Base-by-base conservation (phyloP, 2,113 vertebrate species). In the Corythaeola cristata region DNA sequence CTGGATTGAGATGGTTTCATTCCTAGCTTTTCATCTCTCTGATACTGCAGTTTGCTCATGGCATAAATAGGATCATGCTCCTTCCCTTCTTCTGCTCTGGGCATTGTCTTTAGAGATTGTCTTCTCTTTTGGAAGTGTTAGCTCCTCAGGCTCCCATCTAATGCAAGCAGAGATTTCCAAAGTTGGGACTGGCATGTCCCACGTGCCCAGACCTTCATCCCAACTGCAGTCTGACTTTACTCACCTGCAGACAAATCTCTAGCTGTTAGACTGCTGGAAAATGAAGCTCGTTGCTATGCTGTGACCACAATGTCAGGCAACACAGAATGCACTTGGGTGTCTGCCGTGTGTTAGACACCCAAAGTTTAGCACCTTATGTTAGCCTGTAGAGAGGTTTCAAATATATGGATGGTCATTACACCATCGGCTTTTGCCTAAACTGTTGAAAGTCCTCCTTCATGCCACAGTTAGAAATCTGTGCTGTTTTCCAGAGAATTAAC, bases 361-460 rank as follows among this genome's bases (percentile, higher is more conserved):
- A 11, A 21, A n/a, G 4, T 59, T 41, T 55, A 32, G n/a, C 2
- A 1, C 37, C 28, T 81, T 76, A 16, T 0, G 0, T 53, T 62
- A 66, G 78, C 49, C 59, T 69, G 30, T 1, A 1, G 41, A 80
- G 49, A 41, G 8, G 8, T 94, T 88, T 73, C 30, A 75, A 63
- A 60, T 11, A 21, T 15, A 12, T 7, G 47, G 13, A 9, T 63
- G 33, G n/a, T 89, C 0, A 0, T 72, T 88, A 35, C 37, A 33
- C 18, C 9, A 47, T 41, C 35, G 56, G 15, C 50, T 84, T 76
- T 52, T 89, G n/a, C 27, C 44, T 68, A 11, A 87, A 47, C 30
- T 74, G 27, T 50, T 77, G 23, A 52, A 89, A 78, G 78, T 60
- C 13, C 59, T 77, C 55, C 26, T 71, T 77, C 12, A 5, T 14